Percentiles rank a stretch among this genome's conserved stretches.
Evolutionary conservation across 2,888 invertebrate genomes (phyloP).

Genomic region (Agonopterix arenella): DNA sequence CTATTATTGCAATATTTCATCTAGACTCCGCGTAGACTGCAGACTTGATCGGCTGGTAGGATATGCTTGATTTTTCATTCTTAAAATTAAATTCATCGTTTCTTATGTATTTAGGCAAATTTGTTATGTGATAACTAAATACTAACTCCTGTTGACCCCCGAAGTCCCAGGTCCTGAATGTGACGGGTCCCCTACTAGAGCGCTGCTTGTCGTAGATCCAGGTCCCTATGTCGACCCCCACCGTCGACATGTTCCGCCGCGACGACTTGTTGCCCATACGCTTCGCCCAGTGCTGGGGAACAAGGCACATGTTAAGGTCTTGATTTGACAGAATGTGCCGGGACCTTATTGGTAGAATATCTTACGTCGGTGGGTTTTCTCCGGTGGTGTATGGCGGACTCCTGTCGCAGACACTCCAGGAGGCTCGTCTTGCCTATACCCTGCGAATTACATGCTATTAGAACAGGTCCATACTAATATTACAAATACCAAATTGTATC

Average conservation of each 20-base stretch:
- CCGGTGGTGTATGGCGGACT: conserved; percentile 83
- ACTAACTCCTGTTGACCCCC: conserved; percentile 95
- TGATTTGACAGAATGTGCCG: neutral
- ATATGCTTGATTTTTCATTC: no score
- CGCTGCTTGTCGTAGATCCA: conserved; percentile 91
- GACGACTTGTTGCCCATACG: conserved; percentile 94
- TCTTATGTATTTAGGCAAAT: no score
- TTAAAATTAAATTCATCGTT: no score
- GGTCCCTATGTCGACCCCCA: conserved; percentile 97
- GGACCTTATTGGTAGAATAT: conserved; percentile 11
- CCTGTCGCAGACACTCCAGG: conserved; percentile 90
- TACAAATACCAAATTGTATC: no score
- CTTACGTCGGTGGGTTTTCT: conserved; percentile 82
- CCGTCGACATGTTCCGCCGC: conserved; percentile 91
- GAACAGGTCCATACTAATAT: no score
- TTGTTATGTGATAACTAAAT: neutral
- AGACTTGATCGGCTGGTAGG: no score
- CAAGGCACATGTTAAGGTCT: no score
- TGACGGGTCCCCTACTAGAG: conserved; percentile 87
- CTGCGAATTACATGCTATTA: conserved; percentile 21
- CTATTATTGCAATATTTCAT: no score
- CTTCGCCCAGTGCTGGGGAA: conserved; percentile 92
- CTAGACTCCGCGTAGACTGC: no score
- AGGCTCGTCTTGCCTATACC: conserved; percentile 92
- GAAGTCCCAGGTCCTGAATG: conserved; percentile 99